Conservation (phyloP, 2,113 vertebrate species). For the Alligator sinensis region DNA sequence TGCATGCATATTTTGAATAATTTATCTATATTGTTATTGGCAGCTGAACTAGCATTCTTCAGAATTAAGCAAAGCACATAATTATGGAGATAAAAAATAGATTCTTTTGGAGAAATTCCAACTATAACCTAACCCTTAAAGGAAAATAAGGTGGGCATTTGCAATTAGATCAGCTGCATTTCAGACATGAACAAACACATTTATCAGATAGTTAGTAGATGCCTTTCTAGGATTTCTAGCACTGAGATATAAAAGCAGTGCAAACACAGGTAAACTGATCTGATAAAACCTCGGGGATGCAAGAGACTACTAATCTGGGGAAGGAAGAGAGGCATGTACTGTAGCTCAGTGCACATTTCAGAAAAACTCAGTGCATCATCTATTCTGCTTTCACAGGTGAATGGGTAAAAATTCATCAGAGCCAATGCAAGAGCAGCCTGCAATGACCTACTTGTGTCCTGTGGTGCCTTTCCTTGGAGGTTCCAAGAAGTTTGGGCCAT, state of each 20-base stretch:
- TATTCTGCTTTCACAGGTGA: not conserved
- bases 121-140: constrained; percentile 79
- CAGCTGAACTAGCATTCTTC: constrained; percentile 71
- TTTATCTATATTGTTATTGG: constrained; percentile 49
- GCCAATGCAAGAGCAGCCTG: not conserved
- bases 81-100: constrained; percentile 90
- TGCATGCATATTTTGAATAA: constrained; percentile 25
- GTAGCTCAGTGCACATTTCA: not conserved
- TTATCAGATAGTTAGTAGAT: constrained; percentile 92
- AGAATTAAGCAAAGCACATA: constrained; percentile 87
- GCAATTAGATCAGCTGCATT: constrained; percentile 87
- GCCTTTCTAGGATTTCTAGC: constrained; percentile 88
- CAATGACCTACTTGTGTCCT: not conserved
- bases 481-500: not conserved
- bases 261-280: constrained; percentile 81
- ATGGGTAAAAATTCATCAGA: not conserved
- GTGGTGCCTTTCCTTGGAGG: not conserved
- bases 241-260: constrained; percentile 73
- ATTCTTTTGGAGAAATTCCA: constrained; percentile 85
- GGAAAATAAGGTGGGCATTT: constrained; percentile 79
- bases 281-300: constrained; percentile 79
- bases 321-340: not conserved
- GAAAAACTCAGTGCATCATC: not conserved
- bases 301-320: constrained; percentile 72
- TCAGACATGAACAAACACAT: constrained; percentile 88